phyloP scores from a whole-genome alignment of 2,113 vertebrate genomes.

The Falcunculus frontatus region DNA sequence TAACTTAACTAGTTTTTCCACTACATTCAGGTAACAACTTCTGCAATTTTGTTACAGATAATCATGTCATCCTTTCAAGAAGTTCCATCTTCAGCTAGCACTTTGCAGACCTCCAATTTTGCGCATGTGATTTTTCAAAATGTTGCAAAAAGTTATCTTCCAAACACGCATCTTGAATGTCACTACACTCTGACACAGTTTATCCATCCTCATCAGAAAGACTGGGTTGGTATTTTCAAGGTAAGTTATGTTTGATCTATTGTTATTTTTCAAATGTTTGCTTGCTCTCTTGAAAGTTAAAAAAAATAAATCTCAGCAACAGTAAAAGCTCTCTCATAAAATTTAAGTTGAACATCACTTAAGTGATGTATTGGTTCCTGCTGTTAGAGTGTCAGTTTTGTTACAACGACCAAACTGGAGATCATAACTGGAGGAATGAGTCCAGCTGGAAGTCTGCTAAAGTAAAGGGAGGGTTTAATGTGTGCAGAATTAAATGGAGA shows the following conservation, averaged over 20 bases:
- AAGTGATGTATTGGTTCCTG: neutral
- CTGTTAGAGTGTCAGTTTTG: neutral
- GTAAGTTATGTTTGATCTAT: conserved; percentile 64
- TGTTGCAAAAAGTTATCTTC: conserved; percentile 95
- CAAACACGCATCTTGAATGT: conserved; percentile 91
- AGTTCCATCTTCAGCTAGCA: conserved; percentile 68
- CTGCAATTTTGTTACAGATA: conserved; percentile 68
- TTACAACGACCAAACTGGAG: neutral
- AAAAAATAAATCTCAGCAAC: neutral
- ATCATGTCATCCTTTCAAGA: conserved; percentile 87
- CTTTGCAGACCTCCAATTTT: conserved; percentile 95
- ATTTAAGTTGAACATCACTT: neutral
- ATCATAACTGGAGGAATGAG: neutral
- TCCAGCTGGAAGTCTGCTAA: neutral
- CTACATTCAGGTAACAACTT: neutral
- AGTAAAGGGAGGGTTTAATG: neutral
- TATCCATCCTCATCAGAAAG: conserved; percentile 92
- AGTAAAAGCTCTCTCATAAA: neutral
- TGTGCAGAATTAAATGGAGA: neutral
- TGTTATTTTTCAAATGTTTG: neutral
- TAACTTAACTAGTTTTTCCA: neutral
- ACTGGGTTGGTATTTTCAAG: conserved; percentile 99
- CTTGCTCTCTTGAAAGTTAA: neutral
- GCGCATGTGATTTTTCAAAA: conserved; percentile 99
- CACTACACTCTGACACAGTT: conserved; percentile 93